phyloP scores from a whole-genome alignment of 2,888 invertebrate genomes.

The Catocala sponsa region DNA sequence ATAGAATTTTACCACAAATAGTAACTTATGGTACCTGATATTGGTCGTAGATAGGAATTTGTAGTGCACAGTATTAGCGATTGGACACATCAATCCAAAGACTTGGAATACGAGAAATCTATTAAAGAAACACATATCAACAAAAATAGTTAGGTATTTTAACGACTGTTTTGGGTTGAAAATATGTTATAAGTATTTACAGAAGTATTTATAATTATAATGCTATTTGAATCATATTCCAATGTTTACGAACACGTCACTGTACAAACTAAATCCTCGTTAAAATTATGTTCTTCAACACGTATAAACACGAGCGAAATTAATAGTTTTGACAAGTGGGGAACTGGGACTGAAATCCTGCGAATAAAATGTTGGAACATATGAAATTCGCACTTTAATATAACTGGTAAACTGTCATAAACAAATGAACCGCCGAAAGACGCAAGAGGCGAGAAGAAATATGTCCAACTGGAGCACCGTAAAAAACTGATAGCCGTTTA shows the following conservation, averaged over 20 bases:
- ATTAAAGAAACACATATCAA: no score
- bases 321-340: constrained; percentile 5
- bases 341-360: constrained; percentile 10
- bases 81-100: no score
- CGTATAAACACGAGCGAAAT: background rate
- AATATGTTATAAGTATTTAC: no score
- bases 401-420: constrained; percentile 17
- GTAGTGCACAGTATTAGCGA: no score
- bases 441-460: constrained; percentile 18
- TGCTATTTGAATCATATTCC: no score
- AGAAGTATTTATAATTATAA: no score
- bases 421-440: constrained; percentile 19
- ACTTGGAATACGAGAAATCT: no score
- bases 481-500: constrained; percentile 46
- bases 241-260: background rate
- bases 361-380: constrained; percentile 11
- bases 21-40: no score
- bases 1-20: no score
- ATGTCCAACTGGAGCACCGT: constrained; percentile 20
- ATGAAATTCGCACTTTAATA: constrained; percentile 11
- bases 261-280: background rate
- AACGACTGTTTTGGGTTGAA: no score
- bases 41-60: no score
- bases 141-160: no score
- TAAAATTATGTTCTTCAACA: background rate